phyloP scores from a whole-genome alignment of 2,888 invertebrate species.

The Hirtodrosophila alboralis region DNA sequence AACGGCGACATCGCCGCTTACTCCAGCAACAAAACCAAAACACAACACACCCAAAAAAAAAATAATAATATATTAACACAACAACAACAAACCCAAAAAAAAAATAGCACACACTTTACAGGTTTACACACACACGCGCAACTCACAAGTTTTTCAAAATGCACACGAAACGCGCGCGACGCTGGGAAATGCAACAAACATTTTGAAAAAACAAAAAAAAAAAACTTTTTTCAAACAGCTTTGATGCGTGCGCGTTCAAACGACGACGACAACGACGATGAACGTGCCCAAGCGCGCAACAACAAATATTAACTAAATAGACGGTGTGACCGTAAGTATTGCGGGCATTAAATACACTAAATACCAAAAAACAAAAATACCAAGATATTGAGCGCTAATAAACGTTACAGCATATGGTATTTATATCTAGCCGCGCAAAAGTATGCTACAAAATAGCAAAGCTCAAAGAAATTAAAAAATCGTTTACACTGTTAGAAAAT shows the following conservation, averaged over 20 bases:
- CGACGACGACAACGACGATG: slow-evolving; percentile 40
- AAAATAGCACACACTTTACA: slow-evolving; percentile 18
- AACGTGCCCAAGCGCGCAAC: slow-evolving; percentile 54
- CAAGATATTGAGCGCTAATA: too few species aligned
- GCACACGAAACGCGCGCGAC: slow-evolving; percentile 41
- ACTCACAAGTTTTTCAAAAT: slow-evolving; percentile 37
- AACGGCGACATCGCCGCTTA: slow-evolving; percentile 7
- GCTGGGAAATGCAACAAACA: slow-evolving; percentile 38
- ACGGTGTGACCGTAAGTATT: slow-evolving; percentile 30
- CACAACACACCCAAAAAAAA: slow-evolving; percentile 6
- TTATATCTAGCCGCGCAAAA: too few species aligned
- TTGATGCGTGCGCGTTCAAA: slow-evolving; percentile 38
- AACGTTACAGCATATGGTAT: too few species aligned
- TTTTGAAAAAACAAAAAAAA: slow-evolving; percentile 25
- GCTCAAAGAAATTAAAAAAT: too few species aligned
- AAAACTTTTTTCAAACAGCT: slow-evolving; percentile 28
- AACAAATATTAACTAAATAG: slow-evolving; percentile 46
- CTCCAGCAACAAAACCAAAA: slow-evolving; percentile 8
- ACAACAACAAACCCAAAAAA: slow-evolving; percentile 5
- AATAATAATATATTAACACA: too few species aligned
- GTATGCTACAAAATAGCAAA: too few species aligned
- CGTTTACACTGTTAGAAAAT: too few species aligned
- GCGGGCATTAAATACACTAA: slow-evolving; percentile 3
- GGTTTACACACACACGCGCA: slow-evolving; percentile 4
- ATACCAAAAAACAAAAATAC: slow-evolving; percentile 27